These are phyloP conservation scores for Ceyx melanurus DNA, from an alignment of 2,113 vertebrate genomes.

Conservation along the genomic window DNA sequence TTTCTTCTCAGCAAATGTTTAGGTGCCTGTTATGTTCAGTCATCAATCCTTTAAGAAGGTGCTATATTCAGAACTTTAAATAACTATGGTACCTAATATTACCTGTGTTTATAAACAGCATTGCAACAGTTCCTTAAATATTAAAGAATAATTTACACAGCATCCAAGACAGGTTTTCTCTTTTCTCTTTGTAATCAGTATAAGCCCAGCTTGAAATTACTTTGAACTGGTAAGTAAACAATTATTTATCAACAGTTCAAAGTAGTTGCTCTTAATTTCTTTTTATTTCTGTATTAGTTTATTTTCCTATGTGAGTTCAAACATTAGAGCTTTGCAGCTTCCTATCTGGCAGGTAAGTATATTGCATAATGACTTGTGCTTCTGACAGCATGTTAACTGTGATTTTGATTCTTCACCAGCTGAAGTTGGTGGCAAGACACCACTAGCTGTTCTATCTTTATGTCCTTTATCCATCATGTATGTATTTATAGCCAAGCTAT, in stretches of 20 bases:
- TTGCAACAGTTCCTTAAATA: not conserved
- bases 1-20: constrained; percentile 12
- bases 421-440: not conserved
- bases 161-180: not conserved
- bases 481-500: not conserved
- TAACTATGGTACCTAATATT: not conserved
- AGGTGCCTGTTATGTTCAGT: not conserved
- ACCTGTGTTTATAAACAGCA: not conserved
- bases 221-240: not conserved
- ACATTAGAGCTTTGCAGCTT: not conserved
- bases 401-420: not conserved
- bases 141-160: not conserved
- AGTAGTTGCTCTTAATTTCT: not conserved
- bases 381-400: not conserved
- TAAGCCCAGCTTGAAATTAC: not conserved
- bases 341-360: not conserved
- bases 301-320: not conserved
- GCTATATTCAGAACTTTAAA: not conserved
- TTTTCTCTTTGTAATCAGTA: not conserved
- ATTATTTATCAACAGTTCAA: not conserved
- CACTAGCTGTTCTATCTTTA: not conserved
- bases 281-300: not conserved
- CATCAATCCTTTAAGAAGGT: not conserved
- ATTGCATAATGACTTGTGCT: not conserved
- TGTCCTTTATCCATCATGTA: not conserved